Evolutionary conservation across 2,888 invertebrate species (phyloP), one percentile per base, ranked within the genome.

Genomic region (Junonia oenone): DNA sequence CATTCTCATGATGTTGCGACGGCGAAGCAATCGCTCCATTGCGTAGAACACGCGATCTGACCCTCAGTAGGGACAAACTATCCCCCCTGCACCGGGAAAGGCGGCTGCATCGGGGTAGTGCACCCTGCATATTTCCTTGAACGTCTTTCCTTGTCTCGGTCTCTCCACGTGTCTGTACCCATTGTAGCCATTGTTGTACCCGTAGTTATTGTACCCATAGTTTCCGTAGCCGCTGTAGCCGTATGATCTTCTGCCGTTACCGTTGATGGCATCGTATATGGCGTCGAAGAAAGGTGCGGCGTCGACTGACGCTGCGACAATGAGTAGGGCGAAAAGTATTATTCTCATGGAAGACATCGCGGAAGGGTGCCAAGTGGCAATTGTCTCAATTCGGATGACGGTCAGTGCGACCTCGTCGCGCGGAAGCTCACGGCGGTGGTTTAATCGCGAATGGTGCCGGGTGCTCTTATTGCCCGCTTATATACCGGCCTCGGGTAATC

Each of bases 111-210:
- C 91, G 83, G 67, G 94, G 91, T 83, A 92, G 63, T 94, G 92
- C 6, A 94, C 92, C 55, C 93, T 90, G 71, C 95, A 95, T 62
- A 95, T 93, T 49, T 93, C 92, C 70, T 92, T 93, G 80, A 92
- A 95, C 1, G 93, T 90, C 66, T 92, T 91, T 31, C 76, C 81
- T 82, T 92, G 67, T 68, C 81, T 69, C 61, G 76, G 67, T 49
- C 69, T 64, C 52, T 77, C 73, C 5, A 64, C 71, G 6, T 61
- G 64, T 51, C 68, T 72, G 27, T 76, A 74, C 1, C 69, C 68
- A 15, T 68, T 67, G 45, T 73, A 69, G 2, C 70, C 69, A 51
- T 70, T 70, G 29, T 67, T 66, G 57, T 76, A 71, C 2, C 74
- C 70, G 49, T 78, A 75, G 2, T 68, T 68, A 59, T 81, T 68